Evolutionary conservation across 2,113 vertebrate genomes (phyloP).

Genomic region (Gasterosteus aculeatus): DNA sequence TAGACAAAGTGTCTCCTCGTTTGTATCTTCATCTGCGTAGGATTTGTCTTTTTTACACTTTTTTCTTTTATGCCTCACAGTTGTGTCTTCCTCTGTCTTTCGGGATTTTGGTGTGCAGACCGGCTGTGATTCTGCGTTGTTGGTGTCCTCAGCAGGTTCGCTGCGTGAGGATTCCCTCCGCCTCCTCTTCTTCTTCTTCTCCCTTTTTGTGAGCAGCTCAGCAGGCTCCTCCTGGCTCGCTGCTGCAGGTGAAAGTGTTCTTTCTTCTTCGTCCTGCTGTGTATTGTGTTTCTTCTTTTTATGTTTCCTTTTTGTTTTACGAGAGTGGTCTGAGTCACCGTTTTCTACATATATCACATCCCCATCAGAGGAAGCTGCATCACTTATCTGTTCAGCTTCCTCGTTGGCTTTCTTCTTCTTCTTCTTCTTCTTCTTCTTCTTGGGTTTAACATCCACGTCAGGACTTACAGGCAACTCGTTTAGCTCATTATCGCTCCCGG

Average conservation of each 20-base stretch:
- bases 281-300: conserved; percentile 40
- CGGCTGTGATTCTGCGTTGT: neutral
- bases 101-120: neutral
- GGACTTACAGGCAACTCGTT: neutral
- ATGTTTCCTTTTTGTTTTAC: conserved; percentile 50
- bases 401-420: conserved; percentile 48
- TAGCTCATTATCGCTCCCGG: neutral
- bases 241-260: neutral
- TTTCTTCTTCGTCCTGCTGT: conserved; percentile 11
- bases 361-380: neutral
- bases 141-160: neutral
- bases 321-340: neutral
- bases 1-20: conserved; percentile 24
- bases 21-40: accelerated
- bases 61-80: conserved; percentile 56
- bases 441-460: conserved; percentile 2
- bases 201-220: conserved; percentile 6
- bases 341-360: neutral
- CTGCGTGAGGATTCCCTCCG: conserved; percentile 52
- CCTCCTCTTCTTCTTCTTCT: conserved; percentile 39
- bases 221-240: conserved; percentile 8
- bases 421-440: conserved; percentile 66
- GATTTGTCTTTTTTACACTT: conserved; percentile 46
- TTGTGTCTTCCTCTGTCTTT: neutral
- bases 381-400: neutral